Base-by-base conservation (phyloP, 2,797 vertebrate genomes). In the Perodicticus potto region DNA sequence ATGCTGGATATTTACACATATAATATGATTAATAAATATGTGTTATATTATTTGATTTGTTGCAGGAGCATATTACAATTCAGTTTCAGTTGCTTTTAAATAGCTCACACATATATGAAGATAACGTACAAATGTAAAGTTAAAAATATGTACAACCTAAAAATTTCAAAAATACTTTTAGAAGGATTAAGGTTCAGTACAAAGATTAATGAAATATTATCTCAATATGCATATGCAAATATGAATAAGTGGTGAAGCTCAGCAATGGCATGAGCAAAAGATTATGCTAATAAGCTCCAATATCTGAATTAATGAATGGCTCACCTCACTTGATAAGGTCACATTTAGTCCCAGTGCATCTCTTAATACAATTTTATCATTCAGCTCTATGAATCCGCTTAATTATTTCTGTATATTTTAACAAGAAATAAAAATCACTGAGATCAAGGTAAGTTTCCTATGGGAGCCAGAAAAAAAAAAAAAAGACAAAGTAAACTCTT, bases 261-360 rank as follows among this genome's bases (percentile, higher is more conserved):
- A 96, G 97, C 69, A 97, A 97, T 89, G 84, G 70, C 82, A 93
- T 96, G 97, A 96, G 89, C 37, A 94, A 97, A 97, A 95, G 84
- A 97, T 97, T 98, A 98, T 97, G 97, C 83, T 97, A 98, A 98
- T 97, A 97, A 97, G 91, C 90, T 96, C 49, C 1, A 0, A 98
- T 98, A 97, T 97, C 95, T 98, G 97, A 98, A 98, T 98, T 98
- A 98, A 98, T 97, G 96, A 97, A 97, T 96, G 93, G 32, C 86
- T 97, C 97, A 98, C 95, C 93, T 94, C 81, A 92, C 96, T 98
- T 97, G 89, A 98, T 97, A 98, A 98, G 97, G 98, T 98, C 97
- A 98, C 29, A 82, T 49, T 86, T 88, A 96, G 7, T 98, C 96
- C 93, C 97, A 96, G 16, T 91, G 67, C 70, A 93, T 96, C 96